Percentiles rank a stretch among this genome's conserved stretches.
These are phyloP conservation scores for Metallyticus violacea DNA, from an alignment of 2,888 invertebrate genomes.

Conservation along the genomic window DNA sequence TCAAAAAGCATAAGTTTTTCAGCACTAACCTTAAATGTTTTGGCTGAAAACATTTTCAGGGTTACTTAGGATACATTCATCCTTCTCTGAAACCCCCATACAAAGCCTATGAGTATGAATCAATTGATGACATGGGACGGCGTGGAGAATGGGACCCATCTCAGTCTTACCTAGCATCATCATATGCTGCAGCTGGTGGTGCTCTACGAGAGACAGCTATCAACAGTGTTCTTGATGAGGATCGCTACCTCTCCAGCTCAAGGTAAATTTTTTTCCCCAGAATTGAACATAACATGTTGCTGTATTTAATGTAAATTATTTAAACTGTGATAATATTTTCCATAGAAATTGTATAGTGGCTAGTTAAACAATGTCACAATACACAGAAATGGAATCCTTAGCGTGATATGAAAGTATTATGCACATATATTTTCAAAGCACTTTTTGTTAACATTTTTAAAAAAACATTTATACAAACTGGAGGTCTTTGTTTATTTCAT, in stretches of 20 bases:
- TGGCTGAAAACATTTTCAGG: constrained; percentile 31
- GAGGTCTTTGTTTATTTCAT: too few species aligned
- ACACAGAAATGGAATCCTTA: too few species aligned
- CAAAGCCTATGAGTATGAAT: constrained; percentile 49
- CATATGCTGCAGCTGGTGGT: constrained; percentile 44
- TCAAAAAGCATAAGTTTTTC: too few species aligned
- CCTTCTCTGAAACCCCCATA: constrained; percentile 43
- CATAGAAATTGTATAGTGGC: neutral
- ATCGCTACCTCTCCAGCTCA: constrained; percentile 37
- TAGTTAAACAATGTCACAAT: too few species aligned
- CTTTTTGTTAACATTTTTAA: too few species aligned
- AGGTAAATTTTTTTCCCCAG: constrained; percentile 24
- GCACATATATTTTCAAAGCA: too few species aligned
- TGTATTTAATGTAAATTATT: neutral
- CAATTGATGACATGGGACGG: constrained; percentile 44
- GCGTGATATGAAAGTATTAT: too few species aligned
- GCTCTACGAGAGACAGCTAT: constrained; percentile 46
- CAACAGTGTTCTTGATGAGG: constrained; percentile 44
- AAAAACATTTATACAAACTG: too few species aligned
- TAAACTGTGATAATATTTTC: too few species aligned
- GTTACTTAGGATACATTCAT: constrained; percentile 37
- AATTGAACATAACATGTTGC: neutral
- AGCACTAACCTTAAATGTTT: too few species aligned
- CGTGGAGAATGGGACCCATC: constrained; percentile 44
- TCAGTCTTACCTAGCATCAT: constrained; percentile 43